Conservation (phyloP, 1,140 invertebrate genomes). For the Atta texana region DNA sequence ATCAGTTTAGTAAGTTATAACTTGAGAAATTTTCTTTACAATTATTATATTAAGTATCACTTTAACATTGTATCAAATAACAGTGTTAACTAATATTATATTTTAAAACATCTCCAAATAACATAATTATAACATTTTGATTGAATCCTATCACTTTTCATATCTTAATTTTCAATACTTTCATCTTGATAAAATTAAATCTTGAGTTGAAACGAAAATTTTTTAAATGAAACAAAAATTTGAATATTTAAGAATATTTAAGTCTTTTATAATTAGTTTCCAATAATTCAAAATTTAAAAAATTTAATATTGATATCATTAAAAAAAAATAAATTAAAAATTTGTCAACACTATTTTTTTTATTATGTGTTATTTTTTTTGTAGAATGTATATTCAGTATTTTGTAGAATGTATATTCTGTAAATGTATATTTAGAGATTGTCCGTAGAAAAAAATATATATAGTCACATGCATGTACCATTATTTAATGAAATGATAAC, state of each 20-base stretch:
- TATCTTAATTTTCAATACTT: background rate
- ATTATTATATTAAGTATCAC: slow-evolving; percentile 2
- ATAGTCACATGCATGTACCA: background rate
- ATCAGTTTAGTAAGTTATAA: background rate
- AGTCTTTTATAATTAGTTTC: background rate
- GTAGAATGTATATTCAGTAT: too few relatives aligned
- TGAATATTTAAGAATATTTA: background rate
- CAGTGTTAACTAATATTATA: background rate
- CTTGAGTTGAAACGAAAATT: background rate
- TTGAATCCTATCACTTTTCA: background rate
- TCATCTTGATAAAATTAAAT: slow-evolving; percentile 7
- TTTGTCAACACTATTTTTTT: background rate
- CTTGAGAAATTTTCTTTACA: background rate
- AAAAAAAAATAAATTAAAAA: background rate
- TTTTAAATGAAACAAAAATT: background rate
- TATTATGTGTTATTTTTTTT: background rate
- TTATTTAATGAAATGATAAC: slow-evolving; percentile 37
- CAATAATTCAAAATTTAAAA: background rate
- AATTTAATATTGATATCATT: background rate
- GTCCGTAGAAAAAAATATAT: background rate
- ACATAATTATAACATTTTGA: background rate
- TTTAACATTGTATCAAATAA: background rate
- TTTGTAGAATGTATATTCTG: too few relatives aligned
- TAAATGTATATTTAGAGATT: background rate
- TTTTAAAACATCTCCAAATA: background rate